Evolutionary conservation across 1,140 invertebrate genomes (phyloP).

Genomic region (Cotesia typhae): DNA sequence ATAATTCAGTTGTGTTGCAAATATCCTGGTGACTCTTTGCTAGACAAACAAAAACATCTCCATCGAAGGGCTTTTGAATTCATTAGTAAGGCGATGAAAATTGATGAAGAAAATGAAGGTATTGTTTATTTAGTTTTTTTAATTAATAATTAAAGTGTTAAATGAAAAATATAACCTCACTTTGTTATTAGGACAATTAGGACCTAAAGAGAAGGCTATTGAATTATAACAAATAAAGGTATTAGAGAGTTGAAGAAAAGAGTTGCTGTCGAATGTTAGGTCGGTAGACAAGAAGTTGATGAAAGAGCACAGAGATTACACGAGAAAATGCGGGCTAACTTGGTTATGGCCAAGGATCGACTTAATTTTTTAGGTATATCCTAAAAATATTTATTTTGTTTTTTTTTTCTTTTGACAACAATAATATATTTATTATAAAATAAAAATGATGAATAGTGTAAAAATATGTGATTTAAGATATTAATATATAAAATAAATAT

Average conservation of each 20-base stretch:
- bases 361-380: constrained; percentile 87
- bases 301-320: constrained; percentile 89
- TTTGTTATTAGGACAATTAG: constrained; percentile 63
- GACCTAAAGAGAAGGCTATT: constrained; percentile 91
- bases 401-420: no score
- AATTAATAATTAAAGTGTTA: neutral
- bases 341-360: constrained; percentile 92
- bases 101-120: constrained; percentile 96
- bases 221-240: constrained; percentile 92
- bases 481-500: no score
- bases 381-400: no score
- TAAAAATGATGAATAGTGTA: no score
- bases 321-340: constrained; percentile 95
- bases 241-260: constrained; percentile 92
- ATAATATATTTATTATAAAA: no score
- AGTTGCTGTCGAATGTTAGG: constrained; percentile 88
- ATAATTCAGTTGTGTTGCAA: constrained; percentile 60
- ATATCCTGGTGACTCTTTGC: constrained; percentile 82
- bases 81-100: constrained; percentile 94
- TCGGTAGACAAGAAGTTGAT: constrained; percentile 89
- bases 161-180: neutral
- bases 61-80: constrained; percentile 95
- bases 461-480: no score
- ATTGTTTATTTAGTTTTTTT: constrained; percentile 4
- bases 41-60: constrained; percentile 93